Evolutionary conservation across 1,140 invertebrate species (phyloP), one percentile per base, ranked within the genome.

Genomic region (Ceratoteleas bidentatus): DNA sequence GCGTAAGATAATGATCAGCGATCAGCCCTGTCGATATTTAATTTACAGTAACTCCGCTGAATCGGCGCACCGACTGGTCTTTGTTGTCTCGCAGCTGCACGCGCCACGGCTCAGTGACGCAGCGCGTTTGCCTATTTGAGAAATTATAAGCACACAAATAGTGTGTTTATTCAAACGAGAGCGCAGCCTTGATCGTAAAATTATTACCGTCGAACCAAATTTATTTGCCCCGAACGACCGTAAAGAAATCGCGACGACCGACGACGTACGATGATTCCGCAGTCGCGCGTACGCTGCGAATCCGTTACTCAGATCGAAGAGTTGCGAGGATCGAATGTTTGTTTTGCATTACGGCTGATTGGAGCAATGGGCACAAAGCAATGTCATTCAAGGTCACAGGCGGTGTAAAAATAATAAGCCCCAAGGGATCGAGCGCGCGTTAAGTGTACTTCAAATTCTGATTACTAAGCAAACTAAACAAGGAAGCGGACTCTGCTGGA

Each of bases 141-240:
- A 76, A 58, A 81, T 75, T 64, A 75, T 70, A 70, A 75, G 70
- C 50, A 43, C 58, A 65, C 32, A 81, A 76, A 81, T 66, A 52
- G 60, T 66, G 43, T 66, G 69, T 70, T 66, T 62, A 74, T 60
- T 75, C 65, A 58, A 65, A 70, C 58, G 45, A 65, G 75, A 56
- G 70, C 64, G 43, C 53, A 54, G 38, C 78, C 78, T 81, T 81
- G 78, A 62, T 72, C 54, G 72, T 50, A 75, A 81, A 81, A 60
- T 81, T 81, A 81, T 81, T 75, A 61, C 72, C 62, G 66, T 76
- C 78, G 54, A 72, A 66, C 52, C 58, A 75, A 75, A 81, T 81
- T 75, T 81, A 81, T 81, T 76, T 52, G 60, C 61, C 15, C 36
- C 13, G 32, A 62, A 38, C 57, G 14, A 6, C 62, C 62, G 54